phyloP scores from a whole-genome alignment of 2,888 invertebrate genomes.

The Agonopterix subpropinquella region DNA sequence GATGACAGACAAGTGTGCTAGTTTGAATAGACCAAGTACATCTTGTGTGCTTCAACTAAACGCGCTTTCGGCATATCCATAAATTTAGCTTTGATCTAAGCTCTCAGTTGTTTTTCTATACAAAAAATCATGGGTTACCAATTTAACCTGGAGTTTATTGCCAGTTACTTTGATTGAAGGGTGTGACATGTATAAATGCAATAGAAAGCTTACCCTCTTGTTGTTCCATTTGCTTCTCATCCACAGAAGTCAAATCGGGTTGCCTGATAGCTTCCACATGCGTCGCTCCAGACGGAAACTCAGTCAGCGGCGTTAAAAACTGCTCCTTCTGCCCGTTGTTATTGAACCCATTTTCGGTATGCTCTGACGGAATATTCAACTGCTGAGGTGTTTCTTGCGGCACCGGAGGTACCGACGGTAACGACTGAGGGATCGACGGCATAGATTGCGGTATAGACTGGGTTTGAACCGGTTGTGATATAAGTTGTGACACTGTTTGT shows the following conservation, averaged over 20 bases:
- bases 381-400: conserved; percentile 45
- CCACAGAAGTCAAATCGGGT: conserved; percentile 59
- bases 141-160: too few relatives aligned
- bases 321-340: conserved; percentile 54
- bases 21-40: too few relatives aligned
- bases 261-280: conserved; percentile 46
- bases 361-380: conserved; percentile 40
- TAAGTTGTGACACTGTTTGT: not conserved
- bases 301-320: conserved; percentile 63
- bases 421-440: conserved; percentile 20
- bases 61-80: too few relatives aligned
- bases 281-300: conserved; percentile 48
- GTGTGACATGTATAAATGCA: too few relatives aligned
- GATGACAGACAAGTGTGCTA: too few relatives aligned
- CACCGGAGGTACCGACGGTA: conserved; percentile 8
- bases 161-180: too few relatives aligned
- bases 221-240: conserved; percentile 54
- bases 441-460: conserved; percentile 14
- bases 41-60: too few relatives aligned
- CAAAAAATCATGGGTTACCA: too few relatives aligned
- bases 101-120: too few relatives aligned
- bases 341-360: conserved; percentile 38
- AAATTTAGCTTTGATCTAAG: too few relatives aligned
- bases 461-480: conserved; percentile 13
- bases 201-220: conserved; percentile 41